phyloP scores from a whole-genome alignment of 2,113 vertebrate genomes.

The Hypocryptadius cinnamomeus region DNA sequence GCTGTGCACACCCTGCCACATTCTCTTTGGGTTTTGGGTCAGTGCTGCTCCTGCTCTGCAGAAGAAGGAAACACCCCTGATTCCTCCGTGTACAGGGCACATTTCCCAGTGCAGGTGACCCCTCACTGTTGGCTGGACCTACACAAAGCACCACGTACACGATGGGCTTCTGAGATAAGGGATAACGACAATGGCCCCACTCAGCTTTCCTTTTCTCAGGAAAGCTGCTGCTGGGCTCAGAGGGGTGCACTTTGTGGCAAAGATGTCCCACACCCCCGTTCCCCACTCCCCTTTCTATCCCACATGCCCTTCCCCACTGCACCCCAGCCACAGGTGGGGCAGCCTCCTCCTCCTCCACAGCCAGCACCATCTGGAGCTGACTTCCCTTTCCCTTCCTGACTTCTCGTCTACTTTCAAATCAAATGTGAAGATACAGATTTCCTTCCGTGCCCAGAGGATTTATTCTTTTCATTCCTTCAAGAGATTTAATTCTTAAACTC shows the following conservation, averaged over 20 bases:
- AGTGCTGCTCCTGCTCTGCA: background rate
- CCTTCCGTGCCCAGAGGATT: slow-evolving; percentile 51
- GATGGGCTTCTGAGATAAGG: background rate
- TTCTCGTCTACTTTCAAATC: slow-evolving; percentile 46
- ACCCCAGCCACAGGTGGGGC: background rate
- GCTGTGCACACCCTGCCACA: background rate
- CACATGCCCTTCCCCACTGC: background rate
- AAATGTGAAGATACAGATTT: slow-evolving; percentile 48
- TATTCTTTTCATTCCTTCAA: background rate
- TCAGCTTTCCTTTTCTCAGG: background rate
- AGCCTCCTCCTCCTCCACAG: background rate
- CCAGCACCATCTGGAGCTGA: slow-evolving; percentile 21
- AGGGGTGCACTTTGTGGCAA: background rate
- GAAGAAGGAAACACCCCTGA: background rate
- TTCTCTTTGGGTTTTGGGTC: background rate
- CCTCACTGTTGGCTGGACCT: background rate
- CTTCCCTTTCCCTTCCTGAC: background rate
- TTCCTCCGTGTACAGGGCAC: rapidly evolving
- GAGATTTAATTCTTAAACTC: background rate
- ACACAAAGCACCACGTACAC: rapidly evolving
- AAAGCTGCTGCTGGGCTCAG: background rate
- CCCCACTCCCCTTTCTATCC: background rate
- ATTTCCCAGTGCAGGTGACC: background rate
- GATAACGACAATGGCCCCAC: rapidly evolving
- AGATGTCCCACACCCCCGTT: rapidly evolving